Percentiles rank a stretch among this genome's conserved stretches.
These are phyloP conservation scores for Dasypolia templi DNA, from an alignment of 2,888 invertebrate species.

Conservation along the genomic window DNA sequence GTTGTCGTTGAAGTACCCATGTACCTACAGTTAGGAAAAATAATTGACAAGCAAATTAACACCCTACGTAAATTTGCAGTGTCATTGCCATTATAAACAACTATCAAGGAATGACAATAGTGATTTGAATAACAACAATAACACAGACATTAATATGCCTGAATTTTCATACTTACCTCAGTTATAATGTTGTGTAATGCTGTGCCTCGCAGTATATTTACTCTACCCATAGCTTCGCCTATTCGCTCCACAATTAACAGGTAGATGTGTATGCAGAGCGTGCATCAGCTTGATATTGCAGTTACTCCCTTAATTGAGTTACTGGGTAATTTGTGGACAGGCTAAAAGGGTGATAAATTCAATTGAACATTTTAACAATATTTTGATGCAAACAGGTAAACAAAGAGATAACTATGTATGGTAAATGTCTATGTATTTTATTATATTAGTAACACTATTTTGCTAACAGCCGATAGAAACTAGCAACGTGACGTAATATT, in stretches of 20 bases:
- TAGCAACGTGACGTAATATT: not conserved
- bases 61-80: not conserved
- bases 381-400: constrained; percentile 4
- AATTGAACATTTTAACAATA: constrained; percentile 35
- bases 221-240: not conserved
- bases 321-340: constrained; percentile 30
- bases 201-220: not conserved
- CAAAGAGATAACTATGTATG: not conserved
- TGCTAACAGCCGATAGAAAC: too few species aligned
- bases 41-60: too few species aligned
- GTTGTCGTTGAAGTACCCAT: too few species aligned
- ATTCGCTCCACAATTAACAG: not conserved
- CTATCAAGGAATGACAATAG: not conserved
- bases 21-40: too few species aligned
- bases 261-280: not conserved
- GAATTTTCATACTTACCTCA: not conserved
- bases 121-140: not conserved
- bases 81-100: not conserved
- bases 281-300: constrained; percentile 8
- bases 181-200: not conserved
- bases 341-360: constrained; percentile 37
- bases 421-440: too few species aligned
- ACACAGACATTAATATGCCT: not conserved
- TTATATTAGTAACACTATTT: not conserved
- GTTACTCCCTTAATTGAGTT: constrained; percentile 29